Percentiles rank a stretch among this genome's conserved stretches.
These are phyloP conservation scores for Oncorhynchus clarkii DNA, from an alignment of 2,113 vertebrate genomes.

Conservation along the genomic window DNA sequence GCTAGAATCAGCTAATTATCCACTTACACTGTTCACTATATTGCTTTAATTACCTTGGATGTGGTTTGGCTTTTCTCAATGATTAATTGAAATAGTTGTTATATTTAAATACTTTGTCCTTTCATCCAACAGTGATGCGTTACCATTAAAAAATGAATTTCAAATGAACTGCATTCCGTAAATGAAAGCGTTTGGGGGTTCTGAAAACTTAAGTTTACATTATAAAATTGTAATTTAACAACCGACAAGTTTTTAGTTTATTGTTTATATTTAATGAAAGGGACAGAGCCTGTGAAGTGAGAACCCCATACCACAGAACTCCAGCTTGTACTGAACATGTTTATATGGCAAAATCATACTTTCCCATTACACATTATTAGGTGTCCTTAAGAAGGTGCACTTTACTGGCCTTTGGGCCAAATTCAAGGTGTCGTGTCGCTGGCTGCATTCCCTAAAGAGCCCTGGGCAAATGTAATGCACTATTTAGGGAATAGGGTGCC, in stretches of 20 bases:
- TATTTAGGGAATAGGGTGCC: too few species aligned
- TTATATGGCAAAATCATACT: neutral
- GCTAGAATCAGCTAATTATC: slow-evolving; percentile 2
- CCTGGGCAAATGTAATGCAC: too few species aligned
- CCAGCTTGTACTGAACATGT: neutral
- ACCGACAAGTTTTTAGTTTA: neutral
- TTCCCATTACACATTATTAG: neutral
- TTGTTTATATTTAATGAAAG: neutral
- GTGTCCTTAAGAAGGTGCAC: neutral
- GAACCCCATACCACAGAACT: neutral
- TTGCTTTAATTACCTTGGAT: neutral
- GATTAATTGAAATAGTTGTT: neutral
- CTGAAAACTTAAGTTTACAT: neutral
- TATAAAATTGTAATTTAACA: neutral
- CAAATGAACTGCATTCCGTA: neutral
- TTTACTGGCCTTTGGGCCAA: neutral
- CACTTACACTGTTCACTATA: neutral
- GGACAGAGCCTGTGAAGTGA: neutral
- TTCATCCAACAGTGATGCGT: neutral
- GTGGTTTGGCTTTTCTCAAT: neutral
- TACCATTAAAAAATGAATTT: neutral
- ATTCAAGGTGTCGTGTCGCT: slow-evolving; percentile 3
- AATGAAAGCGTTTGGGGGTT: neutral
- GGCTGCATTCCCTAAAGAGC: too few species aligned
- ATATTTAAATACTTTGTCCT: neutral